Conservation (phyloP, 2,888 invertebrate genomes). For the Apomyelois bistriatella region DNA sequence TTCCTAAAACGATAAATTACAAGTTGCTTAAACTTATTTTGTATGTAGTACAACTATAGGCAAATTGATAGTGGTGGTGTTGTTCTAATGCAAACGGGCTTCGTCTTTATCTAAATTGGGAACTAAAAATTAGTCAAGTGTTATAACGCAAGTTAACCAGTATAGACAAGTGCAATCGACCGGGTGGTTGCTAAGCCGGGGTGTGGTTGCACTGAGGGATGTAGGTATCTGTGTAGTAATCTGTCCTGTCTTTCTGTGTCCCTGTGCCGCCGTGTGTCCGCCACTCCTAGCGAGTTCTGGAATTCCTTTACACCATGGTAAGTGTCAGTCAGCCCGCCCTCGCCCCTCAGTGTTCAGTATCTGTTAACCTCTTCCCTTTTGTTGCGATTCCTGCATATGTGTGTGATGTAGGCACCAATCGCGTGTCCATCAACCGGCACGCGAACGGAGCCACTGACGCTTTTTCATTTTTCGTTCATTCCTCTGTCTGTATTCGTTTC, state of each 20-base stretch:
- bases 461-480: conserved; percentile 76
- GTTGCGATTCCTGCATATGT: conserved; percentile 80
- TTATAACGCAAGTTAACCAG: conserved; percentile 78
- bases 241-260: conserved; percentile 84
- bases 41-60: conserved; percentile 10
- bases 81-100: conserved; percentile 80
- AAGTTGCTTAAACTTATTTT: no score
- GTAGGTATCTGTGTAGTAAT: conserved; percentile 82
- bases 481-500: conserved; percentile 80
- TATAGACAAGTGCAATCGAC: conserved; percentile 71
- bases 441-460: conserved; percentile 70
- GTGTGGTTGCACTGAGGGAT: conserved; percentile 79
- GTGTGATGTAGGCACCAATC: conserved; percentile 73
- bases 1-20: no score
- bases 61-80: conserved; percentile 53
- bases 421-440: conserved; percentile 65
- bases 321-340: conserved; percentile 87
- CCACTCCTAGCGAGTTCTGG: conserved; percentile 97
- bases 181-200: conserved; percentile 70
- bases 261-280: conserved; percentile 85
- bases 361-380: conserved; percentile 77
- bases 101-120: conserved; percentile 46
- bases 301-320: conserved; percentile 99
- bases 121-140: conserved; percentile 57
- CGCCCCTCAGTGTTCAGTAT: conserved; percentile 80